phyloP scores from a whole-genome alignment of 2,888 invertebrate species.

The Agrochola macilenta region DNA sequence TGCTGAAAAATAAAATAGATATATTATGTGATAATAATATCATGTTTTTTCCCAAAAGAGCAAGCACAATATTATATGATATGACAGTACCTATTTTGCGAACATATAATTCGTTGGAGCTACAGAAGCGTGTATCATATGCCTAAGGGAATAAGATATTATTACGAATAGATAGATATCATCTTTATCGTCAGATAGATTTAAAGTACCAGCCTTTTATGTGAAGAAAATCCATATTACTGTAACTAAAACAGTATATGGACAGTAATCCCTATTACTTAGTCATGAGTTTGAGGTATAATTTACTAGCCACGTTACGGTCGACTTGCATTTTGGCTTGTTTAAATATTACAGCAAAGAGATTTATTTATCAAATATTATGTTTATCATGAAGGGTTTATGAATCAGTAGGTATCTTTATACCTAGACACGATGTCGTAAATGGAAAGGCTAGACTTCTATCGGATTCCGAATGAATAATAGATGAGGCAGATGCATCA shows the following conservation, averaged over 20 bases:
- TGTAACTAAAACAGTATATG: conserved; percentile 18
- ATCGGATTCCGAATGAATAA: conserved; percentile 56
- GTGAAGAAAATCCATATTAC: conserved; percentile 7
- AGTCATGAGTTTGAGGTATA: conserved; percentile 45
- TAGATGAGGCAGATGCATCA: conserved; percentile 48
- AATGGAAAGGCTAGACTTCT: conserved; percentile 48
- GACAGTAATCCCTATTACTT: conserved; percentile 42
- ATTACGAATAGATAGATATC: conserved; percentile 15
- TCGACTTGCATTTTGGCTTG: conserved; percentile 32
- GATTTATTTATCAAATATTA: conserved; percentile 39
- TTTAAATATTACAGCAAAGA: conserved; percentile 37
- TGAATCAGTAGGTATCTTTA: conserved; percentile 16
- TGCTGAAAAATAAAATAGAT: conserved; percentile 6
- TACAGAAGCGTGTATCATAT: conserved; percentile 15
- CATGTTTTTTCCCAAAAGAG: conserved; percentile 35
- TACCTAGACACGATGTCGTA: conserved; percentile 26
- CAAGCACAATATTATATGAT: conserved; percentile 3
- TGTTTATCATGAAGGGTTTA: conserved; percentile 17
- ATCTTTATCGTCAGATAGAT: conserved; percentile 25
- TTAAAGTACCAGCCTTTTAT: conserved; percentile 3
- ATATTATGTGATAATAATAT: neutral
- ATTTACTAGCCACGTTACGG: conserved; percentile 23
- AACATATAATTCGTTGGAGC: conserved; percentile 29
- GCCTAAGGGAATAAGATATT: conserved; percentile 11
- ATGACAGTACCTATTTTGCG: conserved; percentile 30